phyloP scores from a whole-genome alignment of 2,113 vertebrate species.

The Pseudorhombus dupliciocellatus region DNA sequence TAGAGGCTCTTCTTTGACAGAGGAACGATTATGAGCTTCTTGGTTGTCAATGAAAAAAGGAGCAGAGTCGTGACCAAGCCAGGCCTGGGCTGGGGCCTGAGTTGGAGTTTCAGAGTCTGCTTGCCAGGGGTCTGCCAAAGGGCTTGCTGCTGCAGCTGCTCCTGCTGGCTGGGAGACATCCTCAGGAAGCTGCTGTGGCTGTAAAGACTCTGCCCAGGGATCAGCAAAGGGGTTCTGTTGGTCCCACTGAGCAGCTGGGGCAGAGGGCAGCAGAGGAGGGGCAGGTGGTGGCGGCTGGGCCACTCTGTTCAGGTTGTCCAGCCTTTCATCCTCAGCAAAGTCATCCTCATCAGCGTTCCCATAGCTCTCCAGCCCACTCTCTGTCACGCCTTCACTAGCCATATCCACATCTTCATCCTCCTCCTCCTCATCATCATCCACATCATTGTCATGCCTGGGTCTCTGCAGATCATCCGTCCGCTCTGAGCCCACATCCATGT shows the following conservation, averaged over 20 bases:
- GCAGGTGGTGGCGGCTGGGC: conserved; percentile 43
- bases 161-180: conserved; percentile 3
- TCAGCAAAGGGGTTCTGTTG: conserved; percentile 68
- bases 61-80: conserved; percentile 53
- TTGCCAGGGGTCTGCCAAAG: conserved; percentile 55
- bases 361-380: conserved; percentile 83
- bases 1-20: conserved; percentile 6
- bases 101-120: conserved; percentile 61
- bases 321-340: conserved; percentile 79
- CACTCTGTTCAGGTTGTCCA: conserved; percentile 80
- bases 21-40: conserved; percentile 8
- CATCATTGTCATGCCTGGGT: conserved; percentile 70
- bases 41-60: conserved; percentile 34
- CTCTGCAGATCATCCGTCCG: conserved; percentile 69
- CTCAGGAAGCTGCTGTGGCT: conserved; percentile 38
- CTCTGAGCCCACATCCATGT: conserved; percentile 84
- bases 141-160: conserved; percentile 52
- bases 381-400: conserved; percentile 83
- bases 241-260: conserved; percentile 72
- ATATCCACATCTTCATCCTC: conserved; percentile 84
- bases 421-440: conserved; percentile 74
- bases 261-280: conserved; percentile 62
- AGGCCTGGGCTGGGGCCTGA: conserved; percentile 57
- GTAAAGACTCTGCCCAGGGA: conserved; percentile 73
- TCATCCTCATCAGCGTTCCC: conserved; percentile 83